A percentile compares a stretch with the other conserved stretches of the same genome.
These are phyloP conservation scores for Poeciliopsis presidionis DNA, from an alignment of 2,797 vertebrate genomes.

Conservation along the genomic window DNA sequence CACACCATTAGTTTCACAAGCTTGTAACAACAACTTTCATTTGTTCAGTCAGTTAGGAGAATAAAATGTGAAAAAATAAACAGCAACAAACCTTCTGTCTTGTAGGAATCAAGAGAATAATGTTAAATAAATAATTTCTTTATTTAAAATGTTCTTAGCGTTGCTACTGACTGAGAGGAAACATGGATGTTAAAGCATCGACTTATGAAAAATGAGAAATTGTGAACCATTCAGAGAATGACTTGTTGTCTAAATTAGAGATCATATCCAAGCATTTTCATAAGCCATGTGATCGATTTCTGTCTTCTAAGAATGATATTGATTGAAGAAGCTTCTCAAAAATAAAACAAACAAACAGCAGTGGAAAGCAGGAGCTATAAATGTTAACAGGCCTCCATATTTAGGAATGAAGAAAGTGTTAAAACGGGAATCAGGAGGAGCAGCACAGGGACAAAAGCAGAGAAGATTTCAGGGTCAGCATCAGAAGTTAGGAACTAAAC, in stretches of 20 bases:
- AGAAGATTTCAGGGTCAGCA: conserved; percentile 15
- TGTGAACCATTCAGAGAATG: background rate
- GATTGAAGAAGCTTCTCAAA: conserved; percentile 1
- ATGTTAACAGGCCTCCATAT: conserved; percentile 11
- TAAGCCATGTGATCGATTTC: background rate
- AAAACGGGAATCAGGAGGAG: conserved; percentile 27
- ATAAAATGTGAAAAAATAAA: too few relatives aligned
- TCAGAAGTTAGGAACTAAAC: conserved; percentile 26
- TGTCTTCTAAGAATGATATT: background rate
- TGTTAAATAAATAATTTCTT: background rate
- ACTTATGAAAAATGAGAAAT: background rate
- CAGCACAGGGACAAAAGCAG: conserved; percentile 27
- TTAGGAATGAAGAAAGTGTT: conserved; percentile 4
- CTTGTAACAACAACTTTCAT: too few relatives aligned
- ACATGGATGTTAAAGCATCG: background rate
- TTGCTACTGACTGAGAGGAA: background rate
- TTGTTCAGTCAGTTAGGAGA: too few relatives aligned
- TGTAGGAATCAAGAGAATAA: too few relatives aligned
- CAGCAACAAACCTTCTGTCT: too few relatives aligned
- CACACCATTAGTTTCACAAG: too few relatives aligned
- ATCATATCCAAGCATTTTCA: background rate
- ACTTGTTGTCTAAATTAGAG: background rate
- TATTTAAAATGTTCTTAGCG: background rate
- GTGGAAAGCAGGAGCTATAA: conserved; percentile 26
- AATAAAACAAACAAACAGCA: conserved; percentile 11